Percentiles rank a stretch among this genome's conserved stretches.
Evolutionary conservation across 2,888 invertebrate species (phyloP).

Genomic region (Elmis aenea): DNA sequence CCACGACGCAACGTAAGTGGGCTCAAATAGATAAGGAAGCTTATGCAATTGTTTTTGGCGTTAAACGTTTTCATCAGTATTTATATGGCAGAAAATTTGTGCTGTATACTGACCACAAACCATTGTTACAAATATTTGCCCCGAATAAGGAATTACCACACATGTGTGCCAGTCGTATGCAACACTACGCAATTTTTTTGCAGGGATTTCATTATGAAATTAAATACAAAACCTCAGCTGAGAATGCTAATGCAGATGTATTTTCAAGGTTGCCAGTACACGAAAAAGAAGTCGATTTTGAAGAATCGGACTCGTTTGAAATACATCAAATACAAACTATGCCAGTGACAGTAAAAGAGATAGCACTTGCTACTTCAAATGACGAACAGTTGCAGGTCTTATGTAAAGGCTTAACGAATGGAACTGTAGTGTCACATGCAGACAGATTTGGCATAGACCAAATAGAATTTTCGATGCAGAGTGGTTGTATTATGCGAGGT

Average conservation of each 20-base stretch:
- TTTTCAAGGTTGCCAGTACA: constrained; percentile 2
- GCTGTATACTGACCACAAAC: constrained; percentile 5
- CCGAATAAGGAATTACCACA: constrained; percentile 1
- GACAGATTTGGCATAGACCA: background rate
- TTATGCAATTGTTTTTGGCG: constrained; percentile 16
- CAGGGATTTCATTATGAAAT: background rate
- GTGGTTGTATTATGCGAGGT: background rate
- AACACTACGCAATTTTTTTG: constrained; percentile 1
- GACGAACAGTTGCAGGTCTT: too few species aligned
- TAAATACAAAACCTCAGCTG: background rate
- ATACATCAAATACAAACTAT: constrained; percentile 2
- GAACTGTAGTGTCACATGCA: too few species aligned
- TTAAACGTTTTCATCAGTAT: constrained; percentile 20
- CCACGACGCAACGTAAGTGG: constrained; percentile 1
- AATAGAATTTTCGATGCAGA: background rate
- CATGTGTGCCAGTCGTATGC: constrained; percentile 1
- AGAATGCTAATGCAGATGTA: constrained; percentile 3
- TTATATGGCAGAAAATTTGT: constrained; percentile 14
- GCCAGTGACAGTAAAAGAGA: background rate
- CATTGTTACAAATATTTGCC: constrained; percentile 1
- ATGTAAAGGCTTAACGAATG: too few species aligned
- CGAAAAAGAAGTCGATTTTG: background rate
- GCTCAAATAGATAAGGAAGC: background rate
- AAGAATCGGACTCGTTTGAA: constrained; percentile 1
- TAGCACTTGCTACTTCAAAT: too few species aligned